Conservation (phyloP, 2,797 vertebrate genomes). For the Odontamblyopus rebecca region DNA sequence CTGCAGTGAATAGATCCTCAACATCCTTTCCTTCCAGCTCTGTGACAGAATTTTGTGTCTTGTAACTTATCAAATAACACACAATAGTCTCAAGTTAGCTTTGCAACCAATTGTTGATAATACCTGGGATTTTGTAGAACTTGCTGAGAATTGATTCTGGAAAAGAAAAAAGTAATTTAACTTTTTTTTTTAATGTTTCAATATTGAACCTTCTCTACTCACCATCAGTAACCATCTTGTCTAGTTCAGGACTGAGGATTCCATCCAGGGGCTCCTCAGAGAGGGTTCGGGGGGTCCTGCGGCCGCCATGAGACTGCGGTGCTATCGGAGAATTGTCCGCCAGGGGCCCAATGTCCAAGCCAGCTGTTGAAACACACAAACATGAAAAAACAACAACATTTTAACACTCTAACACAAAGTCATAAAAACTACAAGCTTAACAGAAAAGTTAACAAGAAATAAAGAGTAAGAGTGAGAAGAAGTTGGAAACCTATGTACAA, state of each 20-base stretch:
- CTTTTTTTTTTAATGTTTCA: not conserved
- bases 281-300: slow-evolving; percentile 81
- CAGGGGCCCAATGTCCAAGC: slow-evolving; percentile 85
- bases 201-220: slow-evolving; percentile 56
- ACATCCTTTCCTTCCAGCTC: slow-evolving; percentile 98
- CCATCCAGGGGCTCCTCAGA: slow-evolving; percentile 92
- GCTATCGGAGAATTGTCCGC: slow-evolving; percentile 81
- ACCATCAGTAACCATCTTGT: slow-evolving; percentile 99
- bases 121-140: slow-evolving; percentile 99
- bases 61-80: not conserved
- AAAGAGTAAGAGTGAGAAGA: slow-evolving; percentile 20
- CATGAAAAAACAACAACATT: slow-evolving; percentile 33
- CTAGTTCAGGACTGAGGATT: slow-evolving; percentile 96
- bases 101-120: slow-evolving; percentile 40
- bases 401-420: slow-evolving; percentile 27
- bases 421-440: slow-evolving; percentile 22
- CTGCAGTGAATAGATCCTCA: slow-evolving; percentile 96
- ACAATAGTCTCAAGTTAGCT: not conserved
- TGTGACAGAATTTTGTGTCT: slow-evolving; percentile 60
- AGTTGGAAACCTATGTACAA: not conserved
- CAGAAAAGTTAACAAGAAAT: slow-evolving; percentile 26
- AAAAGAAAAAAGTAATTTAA: slow-evolving; percentile 20
- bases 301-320: slow-evolving; percentile 79
- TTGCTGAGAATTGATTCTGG: slow-evolving; percentile 98
- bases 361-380: slow-evolving; percentile 80